Base-by-base conservation (phyloP, 1,140 invertebrate species). In the Solenopsis fugax region DNA sequence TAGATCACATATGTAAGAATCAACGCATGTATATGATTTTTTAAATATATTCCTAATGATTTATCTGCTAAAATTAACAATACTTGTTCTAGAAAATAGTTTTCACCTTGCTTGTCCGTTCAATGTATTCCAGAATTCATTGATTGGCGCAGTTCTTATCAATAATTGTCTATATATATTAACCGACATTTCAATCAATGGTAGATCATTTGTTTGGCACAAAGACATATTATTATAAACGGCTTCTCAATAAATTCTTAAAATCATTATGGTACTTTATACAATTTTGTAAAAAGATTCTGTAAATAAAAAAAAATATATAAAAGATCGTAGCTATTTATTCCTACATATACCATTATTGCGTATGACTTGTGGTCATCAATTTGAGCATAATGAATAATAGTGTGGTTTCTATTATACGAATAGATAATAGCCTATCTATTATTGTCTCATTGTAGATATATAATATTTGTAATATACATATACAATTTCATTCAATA, bases 271-370 rank as follows among this genome's bases (percentile, higher is more conserved):
- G 78, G 34, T 87, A 87, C 16, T 77, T 90, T 89, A 29, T 78
- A 87, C 60, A 90, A 73, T 64, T 87, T 87, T 71, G 41, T 72
- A 72, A 64, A 88, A 78, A 56, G 60, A 29, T 29, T 73, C 16
- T 56, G 34, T n/a, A 87, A 21, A 60, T 89, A 89, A 77, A 87
- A 86, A 62, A 86, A 62, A 85, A 87, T 85, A 92, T 77, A 88
- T 89, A 71, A 87, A 73, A 82, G 65, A 75, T 82, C 45, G 58
- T 34, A 77, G 1, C 13, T 48, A 48, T 48, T 73, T 48, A 84
- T 58, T 29, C 5, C 10, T 84, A 60, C 48, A 60, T 50, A 34
- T 71, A 41, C 1, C 1, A 64, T 48, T 64, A 62, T 76, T 76
- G 54, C 37, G 45, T 58, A 24, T 75, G 72, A 76, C 21, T 41